Evolutionary conservation across 1,140 invertebrate genomes (phyloP), one percentile per base, ranked within the genome.

Genomic region (Anoplolepis gracilipes): DNA sequence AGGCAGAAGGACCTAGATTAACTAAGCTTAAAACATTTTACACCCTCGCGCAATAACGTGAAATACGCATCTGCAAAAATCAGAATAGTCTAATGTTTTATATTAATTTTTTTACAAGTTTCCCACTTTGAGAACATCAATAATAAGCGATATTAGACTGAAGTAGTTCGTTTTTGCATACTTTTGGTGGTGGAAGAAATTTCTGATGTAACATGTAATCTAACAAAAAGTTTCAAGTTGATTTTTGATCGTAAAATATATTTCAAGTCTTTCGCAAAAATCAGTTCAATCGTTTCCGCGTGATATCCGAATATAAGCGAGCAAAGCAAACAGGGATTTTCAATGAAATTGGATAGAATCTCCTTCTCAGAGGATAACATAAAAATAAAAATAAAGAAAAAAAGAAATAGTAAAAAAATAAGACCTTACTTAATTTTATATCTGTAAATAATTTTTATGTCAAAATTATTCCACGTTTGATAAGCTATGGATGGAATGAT

Each of bases 1-100:
- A 25, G 33, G 25, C 49, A 30, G 53, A 59, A 61, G 72, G 16
- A 42, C 19, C 49, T n/a, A 39, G 59, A 84, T 88, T 88, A 78
- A 70, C 82, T 46, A 73, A 87, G 82, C 36, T 39, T 76, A 70
- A 53, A 84, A 85, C 67, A 55, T 36, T 46, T 16, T 16, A 39
- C 28, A 13, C 55, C 28, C 57, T 16, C 30, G 39, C n/a, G n/a
- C 39, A 39, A 62, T 84, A 49, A 49, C 16, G 6, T n/a, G 36
- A 59, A 42, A 5, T 10, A 19, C 30, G 19, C 36, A 42, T 25
- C 49, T 36, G 8, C 46, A 8, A 5, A 36, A 28, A 72, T 70
- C 73, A 8, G 46, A n/a, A 62, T 30, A 19, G 16, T 49, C n/a
- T 39, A 39, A 53, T 10, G 25, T 11, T 30, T 19, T 61, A n/a